Evolutionary conservation across 2,888 invertebrate species (phyloP), one percentile per base, ranked within the genome.

Genomic region (Platycheirus rosarum): DNA sequence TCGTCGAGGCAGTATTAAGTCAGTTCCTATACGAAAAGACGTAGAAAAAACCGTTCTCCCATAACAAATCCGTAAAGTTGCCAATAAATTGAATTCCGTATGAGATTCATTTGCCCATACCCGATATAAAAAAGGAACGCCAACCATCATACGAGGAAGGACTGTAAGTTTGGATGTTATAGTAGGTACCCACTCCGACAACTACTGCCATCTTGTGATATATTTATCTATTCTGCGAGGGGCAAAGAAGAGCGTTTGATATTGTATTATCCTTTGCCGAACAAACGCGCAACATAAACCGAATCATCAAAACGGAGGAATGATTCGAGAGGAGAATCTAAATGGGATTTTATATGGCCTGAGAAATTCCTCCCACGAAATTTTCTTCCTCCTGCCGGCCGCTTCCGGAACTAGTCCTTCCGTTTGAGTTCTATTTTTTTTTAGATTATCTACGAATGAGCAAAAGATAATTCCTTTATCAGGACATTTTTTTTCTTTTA

Each of bases 21-120:
- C 29, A 32, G 8, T 44, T 35, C n/a, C n/a, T n/a, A 23, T 57
- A 57, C 40, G 23, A 60, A 13, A 44, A 53, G 44, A 40, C 8
- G 37, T 26, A 74, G 32, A 51, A 60, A 18, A 6, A 8, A 68
- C 62, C 26, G 46, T 77, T 77, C 68, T 77, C 62, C 71, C 68
- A 73, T 82, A 77, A 82, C 62, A 82, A 82, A 82, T 82, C 77
- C 82, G 77, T 82, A 77, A 82, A 82, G 82, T 82, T 82, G 82
- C 82, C 82, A 82, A 82, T 82, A 82, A 82, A 82, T 82, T 82
- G 82, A 82, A 82, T 82, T 77, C 73, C 68, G 48, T 55, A 55
- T 82, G 77, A 53, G 80, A 76, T 71, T 42, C 70, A 71, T 70
- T 57, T 51, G 69, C 42, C 73, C 51, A 18, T 57, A 57, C 40